phyloP scores from a whole-genome alignment of 2,888 invertebrate genomes.

The Drosophila mimica region DNA sequence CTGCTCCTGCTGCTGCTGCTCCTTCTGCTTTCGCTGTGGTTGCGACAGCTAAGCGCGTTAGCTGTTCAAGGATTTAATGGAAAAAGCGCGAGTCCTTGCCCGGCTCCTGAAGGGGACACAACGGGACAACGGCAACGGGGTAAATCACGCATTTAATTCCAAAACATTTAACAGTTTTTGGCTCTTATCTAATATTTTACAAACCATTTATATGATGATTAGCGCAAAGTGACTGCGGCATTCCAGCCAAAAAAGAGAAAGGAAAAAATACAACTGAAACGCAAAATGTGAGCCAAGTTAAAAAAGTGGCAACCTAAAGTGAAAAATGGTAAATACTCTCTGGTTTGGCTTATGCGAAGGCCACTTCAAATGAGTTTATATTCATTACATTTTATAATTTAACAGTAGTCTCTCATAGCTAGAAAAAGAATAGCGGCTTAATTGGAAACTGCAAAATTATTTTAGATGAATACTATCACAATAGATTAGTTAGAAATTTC shows the following conservation, averaged over 20 bases:
- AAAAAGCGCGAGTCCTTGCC: slow-evolving; percentile 68
- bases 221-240: slow-evolving; percentile 73
- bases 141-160: slow-evolving; percentile 83
- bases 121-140: slow-evolving; percentile 65
- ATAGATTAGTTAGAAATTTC: not conserved
- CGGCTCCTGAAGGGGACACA: slow-evolving; percentile 3
- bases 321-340: slow-evolving; percentile 43
- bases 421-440: not conserved
- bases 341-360: slow-evolving; percentile 11
- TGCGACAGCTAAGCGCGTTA: slow-evolving; percentile 75
- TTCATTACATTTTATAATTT: slow-evolving; percentile 5
- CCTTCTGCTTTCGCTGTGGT: slow-evolving; percentile 35
- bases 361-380: slow-evolving; percentile 3
- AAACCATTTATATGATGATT: slow-evolving; percentile 84
- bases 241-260: slow-evolving; percentile 1
- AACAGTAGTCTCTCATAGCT: not conserved
- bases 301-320: slow-evolving; percentile 18
- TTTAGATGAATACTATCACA: not conserved
- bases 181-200: slow-evolving; percentile 82
- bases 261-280: not conserved
- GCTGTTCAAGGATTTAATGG: slow-evolving; percentile 79
- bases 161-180: slow-evolving; percentile 82
- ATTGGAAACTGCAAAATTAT: not conserved
- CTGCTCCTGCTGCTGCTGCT: slow-evolving; percentile 30
- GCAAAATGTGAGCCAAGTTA: slow-evolving; percentile 2